Percentiles rank a stretch among this genome's conserved stretches.
Conservation (phyloP, 2,113 vertebrate genomes). For the Ciconia boyciana region DNA sequence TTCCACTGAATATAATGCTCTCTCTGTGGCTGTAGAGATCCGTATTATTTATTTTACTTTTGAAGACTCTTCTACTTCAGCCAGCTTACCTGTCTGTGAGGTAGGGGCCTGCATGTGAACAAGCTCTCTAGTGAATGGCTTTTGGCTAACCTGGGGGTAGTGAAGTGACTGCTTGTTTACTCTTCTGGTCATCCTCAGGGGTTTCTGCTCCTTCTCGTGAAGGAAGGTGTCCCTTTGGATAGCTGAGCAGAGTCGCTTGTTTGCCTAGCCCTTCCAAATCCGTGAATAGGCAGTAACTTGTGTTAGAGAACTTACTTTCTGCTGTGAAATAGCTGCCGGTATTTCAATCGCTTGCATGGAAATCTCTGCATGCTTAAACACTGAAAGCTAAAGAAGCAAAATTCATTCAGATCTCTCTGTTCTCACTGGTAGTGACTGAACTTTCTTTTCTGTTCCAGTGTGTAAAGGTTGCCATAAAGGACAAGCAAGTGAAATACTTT, state of each 20-base stretch:
- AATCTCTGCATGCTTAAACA: not conserved
- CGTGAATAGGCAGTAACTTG: not conserved
- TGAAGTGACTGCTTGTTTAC: not conserved
- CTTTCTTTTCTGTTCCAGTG: constrained; percentile 80
- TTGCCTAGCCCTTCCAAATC: not conserved
- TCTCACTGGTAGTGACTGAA: not conserved
- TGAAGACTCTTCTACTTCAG: not conserved
- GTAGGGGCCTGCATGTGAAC: not conserved
- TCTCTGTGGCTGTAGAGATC: not conserved
- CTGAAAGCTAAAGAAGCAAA: not conserved
- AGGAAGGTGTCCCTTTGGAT: not conserved
- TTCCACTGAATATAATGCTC: not conserved
- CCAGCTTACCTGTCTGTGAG: not conserved
- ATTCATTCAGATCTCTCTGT: not conserved
- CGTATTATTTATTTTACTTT: not conserved
- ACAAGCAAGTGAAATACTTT: constrained; percentile 99
- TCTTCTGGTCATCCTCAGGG: not conserved
- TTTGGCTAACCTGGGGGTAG: not conserved
- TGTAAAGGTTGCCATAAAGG: constrained; percentile 98
- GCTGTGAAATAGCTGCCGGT: not conserved
- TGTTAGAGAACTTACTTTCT: not conserved
- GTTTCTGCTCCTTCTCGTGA: not conserved
- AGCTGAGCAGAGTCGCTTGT: not conserved
- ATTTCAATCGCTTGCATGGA: not conserved
- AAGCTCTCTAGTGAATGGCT: not conserved